Evolutionary conservation across 1,140 invertebrate species (phyloP).

Genomic region (Zaprionus africanus): DNA sequence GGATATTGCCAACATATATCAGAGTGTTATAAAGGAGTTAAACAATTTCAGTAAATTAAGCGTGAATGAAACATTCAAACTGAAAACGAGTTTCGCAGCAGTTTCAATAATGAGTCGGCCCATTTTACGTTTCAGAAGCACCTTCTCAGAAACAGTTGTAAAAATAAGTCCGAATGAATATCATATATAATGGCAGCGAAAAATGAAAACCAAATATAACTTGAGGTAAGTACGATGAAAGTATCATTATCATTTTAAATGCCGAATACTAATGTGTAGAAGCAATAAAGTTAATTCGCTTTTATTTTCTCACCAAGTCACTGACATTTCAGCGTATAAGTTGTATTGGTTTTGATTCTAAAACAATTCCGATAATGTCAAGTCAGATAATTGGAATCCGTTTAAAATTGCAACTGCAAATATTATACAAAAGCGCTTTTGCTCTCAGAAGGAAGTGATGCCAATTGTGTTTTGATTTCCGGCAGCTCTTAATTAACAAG

Average conservation of each 20-base stretch:
- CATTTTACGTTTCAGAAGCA: conserved; percentile 9
- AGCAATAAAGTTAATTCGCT: background rate
- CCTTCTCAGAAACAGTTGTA: conserved; percentile 36
- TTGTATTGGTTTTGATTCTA: background rate
- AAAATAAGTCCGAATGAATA: conserved; percentile 39
- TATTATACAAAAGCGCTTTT: background rate
- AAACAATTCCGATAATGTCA: conserved; percentile 16
- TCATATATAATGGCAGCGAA: background rate
- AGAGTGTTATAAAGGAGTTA: background rate
- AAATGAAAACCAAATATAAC: background rate
- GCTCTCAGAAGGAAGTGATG: background rate
- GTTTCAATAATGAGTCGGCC: conserved; percentile 9
- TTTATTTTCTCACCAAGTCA: conserved; percentile 16
- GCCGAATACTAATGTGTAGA: background rate
- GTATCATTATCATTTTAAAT: conserved; percentile 1
- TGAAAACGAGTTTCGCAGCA: conserved; percentile 27
- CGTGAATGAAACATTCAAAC: background rate
- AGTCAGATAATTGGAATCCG: conserved; percentile 52
- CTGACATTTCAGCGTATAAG: conserved; percentile 25
- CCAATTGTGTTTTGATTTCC: background rate
- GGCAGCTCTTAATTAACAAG: background rate
- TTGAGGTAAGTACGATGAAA: background rate
- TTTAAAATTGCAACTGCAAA: conserved; percentile 19
- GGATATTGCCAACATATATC: background rate
- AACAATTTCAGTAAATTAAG: conserved; percentile 12